Percentiles rank a stretch among this genome's conserved stretches.
These are phyloP conservation scores for Mesocricetus auratus DNA, from an alignment of 2,113 vertebrate genomes.

Conservation along the genomic window DNA sequence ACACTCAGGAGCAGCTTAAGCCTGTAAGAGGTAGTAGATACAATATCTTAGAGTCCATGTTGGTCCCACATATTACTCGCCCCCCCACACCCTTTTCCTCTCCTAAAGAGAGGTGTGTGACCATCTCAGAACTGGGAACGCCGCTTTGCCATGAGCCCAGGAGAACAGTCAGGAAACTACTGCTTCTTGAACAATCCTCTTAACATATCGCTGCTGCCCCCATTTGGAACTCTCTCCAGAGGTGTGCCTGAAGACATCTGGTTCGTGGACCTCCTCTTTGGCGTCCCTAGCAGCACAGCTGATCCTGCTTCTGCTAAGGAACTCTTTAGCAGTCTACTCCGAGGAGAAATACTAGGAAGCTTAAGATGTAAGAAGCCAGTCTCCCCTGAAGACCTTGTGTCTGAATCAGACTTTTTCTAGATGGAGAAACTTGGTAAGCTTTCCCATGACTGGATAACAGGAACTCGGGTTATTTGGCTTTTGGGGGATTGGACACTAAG, in stretches of 20 bases:
- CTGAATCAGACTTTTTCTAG: not conserved
- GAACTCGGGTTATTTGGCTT: not conserved
- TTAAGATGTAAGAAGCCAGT: too few species aligned
- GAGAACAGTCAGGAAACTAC: not conserved
- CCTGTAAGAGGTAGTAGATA: not conserved
- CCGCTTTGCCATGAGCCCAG: not conserved
- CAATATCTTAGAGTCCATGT: not conserved
- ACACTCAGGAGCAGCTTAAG: not conserved
- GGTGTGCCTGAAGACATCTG: too few species aligned
- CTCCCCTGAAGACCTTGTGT: not conserved
- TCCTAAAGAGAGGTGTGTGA: fast-evolving
- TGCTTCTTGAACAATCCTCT: not conserved
- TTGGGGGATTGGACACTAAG: not conserved
- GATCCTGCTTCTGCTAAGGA: not conserved
- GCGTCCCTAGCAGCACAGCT: not conserved
- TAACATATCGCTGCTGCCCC: not conserved
- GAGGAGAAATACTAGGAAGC: not conserved
- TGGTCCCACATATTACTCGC: too few species aligned
- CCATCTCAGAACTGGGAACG: not conserved
- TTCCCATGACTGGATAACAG: too few species aligned
- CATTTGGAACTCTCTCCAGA: not conserved
- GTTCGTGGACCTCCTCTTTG: not conserved
- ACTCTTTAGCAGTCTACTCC: too few species aligned
- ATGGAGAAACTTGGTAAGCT: fast-evolving
- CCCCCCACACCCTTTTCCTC: not conserved